Base-by-base conservation (phyloP, 1,140 invertebrate genomes). In the Aphis gossypii region DNA sequence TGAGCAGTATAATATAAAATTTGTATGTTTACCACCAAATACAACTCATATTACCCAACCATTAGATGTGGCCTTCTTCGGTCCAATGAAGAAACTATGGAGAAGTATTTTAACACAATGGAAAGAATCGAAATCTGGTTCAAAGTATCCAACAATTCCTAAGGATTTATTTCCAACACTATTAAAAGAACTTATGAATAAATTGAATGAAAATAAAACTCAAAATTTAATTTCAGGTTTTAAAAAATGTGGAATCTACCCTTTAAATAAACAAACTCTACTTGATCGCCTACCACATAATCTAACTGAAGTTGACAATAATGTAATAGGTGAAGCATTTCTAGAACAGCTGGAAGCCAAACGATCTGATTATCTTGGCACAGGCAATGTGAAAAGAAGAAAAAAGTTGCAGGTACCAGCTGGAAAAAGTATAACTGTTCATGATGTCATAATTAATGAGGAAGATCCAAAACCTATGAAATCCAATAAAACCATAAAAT, bases 31-130 rank as follows among this genome's bases (percentile, higher is more conserved):
- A 38, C 95, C 95, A 35, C 94, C 95, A 9, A 96, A 96, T 94
- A 94, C 94, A 0, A 96, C 95, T 1, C 95, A 96, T 93, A 68
- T 95, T 8, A 94, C 94, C n/a, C 95, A 96, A 94, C 95, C 96
- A 8, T 93, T 96, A 21, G 95, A 96, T 94, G 95, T 95, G 18
- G 95, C 95, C n/a, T 94, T 95, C 51, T 95, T 95, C 94, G 68
- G 94, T 14, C 95, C 95, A n/a, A 89, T 96, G 93, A 95, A 95
- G 89, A 94, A 91, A n/a, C 92, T 90, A 38, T 96, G 95, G 95
- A 94, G 95, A 87, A 94, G 94, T 82, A 94, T 95, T 82, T 92
- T 96, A 54, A 84, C 94, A 35, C 91, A 94, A 68, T 95, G 94
- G 95, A 95, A 94, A 89, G 68, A 44, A 44, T 60, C 90, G 68